These are phyloP conservation scores for Rhopilema esculentum DNA, from an alignment of 30 jellyfish, hydroid and myxozoan species.

Conservation along the genomic window DNA sequence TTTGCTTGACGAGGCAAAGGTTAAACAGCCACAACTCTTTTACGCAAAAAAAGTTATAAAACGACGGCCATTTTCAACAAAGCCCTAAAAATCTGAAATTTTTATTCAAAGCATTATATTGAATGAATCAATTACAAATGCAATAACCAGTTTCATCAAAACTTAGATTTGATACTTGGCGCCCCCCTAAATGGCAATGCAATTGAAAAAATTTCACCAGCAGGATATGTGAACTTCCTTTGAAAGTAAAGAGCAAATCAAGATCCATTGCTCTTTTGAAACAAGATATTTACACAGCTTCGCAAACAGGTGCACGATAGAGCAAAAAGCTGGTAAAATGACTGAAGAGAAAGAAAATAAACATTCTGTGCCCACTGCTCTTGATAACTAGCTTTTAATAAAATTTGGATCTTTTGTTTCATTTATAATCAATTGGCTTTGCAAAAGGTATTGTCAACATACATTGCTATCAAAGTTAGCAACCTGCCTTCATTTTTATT, in stretches of 20 bases:
- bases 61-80: too few relatives aligned
- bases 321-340: background rate
- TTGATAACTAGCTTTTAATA: background rate
- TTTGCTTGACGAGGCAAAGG: too few relatives aligned
- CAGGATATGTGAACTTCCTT: background rate
- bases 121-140: background rate
- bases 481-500: background rate
- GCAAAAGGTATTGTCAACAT: background rate
- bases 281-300: background rate
- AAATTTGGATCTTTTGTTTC: background rate
- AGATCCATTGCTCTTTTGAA: background rate
- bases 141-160: too few relatives aligned
- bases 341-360: background rate
- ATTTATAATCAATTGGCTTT: background rate
- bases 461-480: background rate
- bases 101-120: too few relatives aligned
- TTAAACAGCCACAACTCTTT: too few relatives aligned
- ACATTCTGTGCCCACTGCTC: background rate
- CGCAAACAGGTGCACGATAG: background rate
- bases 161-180: background rate
- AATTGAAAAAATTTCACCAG: background rate
- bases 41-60: too few relatives aligned
- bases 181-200: background rate
- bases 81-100: too few relatives aligned
- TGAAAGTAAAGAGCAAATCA: background rate